Percentiles rank a stretch among this genome's conserved stretches.
Conservation (phyloP, 2,888 invertebrate genomes). For the Hanleya hanleyi region DNA sequence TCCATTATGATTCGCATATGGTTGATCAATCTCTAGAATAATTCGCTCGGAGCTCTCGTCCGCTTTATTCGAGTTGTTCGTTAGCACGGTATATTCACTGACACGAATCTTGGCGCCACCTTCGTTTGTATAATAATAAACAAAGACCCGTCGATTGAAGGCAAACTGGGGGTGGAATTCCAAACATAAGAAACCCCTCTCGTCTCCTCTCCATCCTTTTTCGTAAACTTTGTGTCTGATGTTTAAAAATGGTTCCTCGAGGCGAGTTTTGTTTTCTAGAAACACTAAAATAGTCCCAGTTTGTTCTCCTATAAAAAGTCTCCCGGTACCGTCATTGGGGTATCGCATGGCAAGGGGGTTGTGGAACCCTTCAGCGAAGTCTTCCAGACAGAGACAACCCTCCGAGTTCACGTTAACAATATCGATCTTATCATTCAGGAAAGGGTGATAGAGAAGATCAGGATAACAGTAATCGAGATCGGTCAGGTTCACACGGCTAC, state of each 20-base stretch:
- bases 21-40: constrained; percentile 57
- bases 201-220: constrained; percentile 47
- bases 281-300: constrained; percentile 57
- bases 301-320: constrained; percentile 67
- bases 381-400: constrained; percentile 66
- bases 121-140: constrained; percentile 53
- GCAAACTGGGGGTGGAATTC: constrained; percentile 64
- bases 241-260: constrained; percentile 55
- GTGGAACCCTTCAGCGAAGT: constrained; percentile 38
- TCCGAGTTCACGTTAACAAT: constrained; percentile 42
- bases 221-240: constrained; percentile 42
- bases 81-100: constrained; percentile 5
- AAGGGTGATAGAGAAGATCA: constrained; percentile 51
- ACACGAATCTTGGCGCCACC: background rate
- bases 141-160: constrained; percentile 59
- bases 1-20: constrained; percentile 57
- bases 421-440: constrained; percentile 45
- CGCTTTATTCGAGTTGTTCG: constrained; percentile 27
- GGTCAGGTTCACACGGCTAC: constrained; percentile 38
- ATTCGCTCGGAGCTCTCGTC: constrained; percentile 47
- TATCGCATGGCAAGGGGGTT: constrained; percentile 58
- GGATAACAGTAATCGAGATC: constrained; percentile 68
- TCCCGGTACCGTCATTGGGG: constrained; percentile 59
- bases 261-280: constrained; percentile 41
- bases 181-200: constrained; percentile 63